phyloP scores from a whole-genome alignment of 2,113 vertebrate genomes.

The Heteronetta atricapilla region DNA sequence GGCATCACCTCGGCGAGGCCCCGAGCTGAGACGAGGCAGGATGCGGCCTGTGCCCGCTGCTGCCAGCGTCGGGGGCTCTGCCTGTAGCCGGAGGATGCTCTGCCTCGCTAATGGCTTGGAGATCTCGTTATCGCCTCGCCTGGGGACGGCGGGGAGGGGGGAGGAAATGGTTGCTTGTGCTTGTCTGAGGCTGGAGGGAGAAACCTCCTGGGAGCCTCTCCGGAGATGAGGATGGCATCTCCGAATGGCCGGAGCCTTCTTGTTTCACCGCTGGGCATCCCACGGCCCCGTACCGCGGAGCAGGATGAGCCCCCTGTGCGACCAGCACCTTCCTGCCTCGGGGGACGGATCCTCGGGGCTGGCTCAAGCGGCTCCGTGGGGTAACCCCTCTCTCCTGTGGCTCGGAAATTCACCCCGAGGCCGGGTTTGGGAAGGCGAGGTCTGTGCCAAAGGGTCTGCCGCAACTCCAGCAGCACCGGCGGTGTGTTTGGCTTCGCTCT shows the following conservation, averaged over 20 bases:
- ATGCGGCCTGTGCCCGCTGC: neutral
- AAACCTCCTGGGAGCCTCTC: neutral
- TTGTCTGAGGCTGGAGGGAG: slow-evolving; percentile 8
- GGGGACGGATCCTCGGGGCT: rapidly evolving
- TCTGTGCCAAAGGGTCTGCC: rapidly evolving
- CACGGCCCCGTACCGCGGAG: neutral
- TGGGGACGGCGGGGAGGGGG: neutral
- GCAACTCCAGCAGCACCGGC: neutral
- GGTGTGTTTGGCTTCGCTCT: neutral
- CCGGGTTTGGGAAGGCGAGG: neutral
- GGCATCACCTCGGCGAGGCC: neutral
- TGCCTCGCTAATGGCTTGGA: neutral
- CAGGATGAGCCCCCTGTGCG: rapidly evolving
- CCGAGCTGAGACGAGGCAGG: neutral
- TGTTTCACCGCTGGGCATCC: neutral
- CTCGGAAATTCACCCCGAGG: rapidly evolving
- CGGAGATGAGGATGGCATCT: neutral
- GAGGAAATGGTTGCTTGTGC: slow-evolving; percentile 39
- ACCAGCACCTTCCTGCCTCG: rapidly evolving
- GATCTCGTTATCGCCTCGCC: slow-evolving; percentile 15
- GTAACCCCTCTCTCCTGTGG: neutral
- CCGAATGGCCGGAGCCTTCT: neutral
- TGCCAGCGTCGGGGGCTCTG: neutral
- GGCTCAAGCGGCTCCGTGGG: neutral
- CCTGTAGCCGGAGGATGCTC: slow-evolving; percentile 12